Evolutionary conservation across 1,140 invertebrate species (phyloP).

Genomic region (Trissolcus basalis): DNA sequence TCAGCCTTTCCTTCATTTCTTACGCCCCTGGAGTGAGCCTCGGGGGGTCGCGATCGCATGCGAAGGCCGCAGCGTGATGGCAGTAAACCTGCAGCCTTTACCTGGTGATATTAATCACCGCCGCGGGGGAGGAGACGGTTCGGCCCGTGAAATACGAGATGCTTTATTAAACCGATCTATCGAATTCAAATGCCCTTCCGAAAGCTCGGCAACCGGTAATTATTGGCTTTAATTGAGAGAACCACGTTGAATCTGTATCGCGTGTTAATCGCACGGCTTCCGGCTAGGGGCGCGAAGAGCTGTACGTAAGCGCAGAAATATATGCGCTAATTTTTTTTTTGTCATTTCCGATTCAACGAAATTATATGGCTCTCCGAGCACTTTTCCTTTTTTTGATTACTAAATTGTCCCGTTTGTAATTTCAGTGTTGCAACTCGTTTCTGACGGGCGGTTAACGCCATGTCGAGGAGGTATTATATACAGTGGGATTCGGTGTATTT

Average conservation of each 20-base stretch:
- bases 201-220: slow-evolving; percentile 55
- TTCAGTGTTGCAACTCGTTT: slow-evolving; percentile 2
- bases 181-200: slow-evolving; percentile 45
- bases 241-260: slow-evolving; percentile 42
- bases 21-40: slow-evolving; percentile 52
- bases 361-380: background rate
- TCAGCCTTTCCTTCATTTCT: slow-evolving; percentile 54
- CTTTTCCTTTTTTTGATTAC: slow-evolving; percentile 10
- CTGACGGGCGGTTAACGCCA: background rate
- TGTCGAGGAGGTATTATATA: too few species aligned
- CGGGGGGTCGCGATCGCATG: slow-evolving; percentile 57
- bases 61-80: slow-evolving; percentile 62
- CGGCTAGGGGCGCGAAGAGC: slow-evolving; percentile 38
- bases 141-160: slow-evolving; percentile 63
- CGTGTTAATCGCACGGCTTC: slow-evolving; percentile 53
- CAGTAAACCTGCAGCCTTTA: slow-evolving; percentile 61
- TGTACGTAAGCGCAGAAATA: slow-evolving; percentile 22
- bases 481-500: too few species aligned
- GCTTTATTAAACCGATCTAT: slow-evolving; percentile 66
- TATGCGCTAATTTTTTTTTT: slow-evolving; percentile 12
- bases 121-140: slow-evolving; percentile 18
- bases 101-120: slow-evolving; percentile 67
- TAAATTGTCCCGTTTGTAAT: slow-evolving; percentile 20
- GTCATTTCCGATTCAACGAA: background rate
- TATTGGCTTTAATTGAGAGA: slow-evolving; percentile 57